Conservation (phyloP, 2,113 vertebrate genomes). For the Numenius arquata region DNA sequence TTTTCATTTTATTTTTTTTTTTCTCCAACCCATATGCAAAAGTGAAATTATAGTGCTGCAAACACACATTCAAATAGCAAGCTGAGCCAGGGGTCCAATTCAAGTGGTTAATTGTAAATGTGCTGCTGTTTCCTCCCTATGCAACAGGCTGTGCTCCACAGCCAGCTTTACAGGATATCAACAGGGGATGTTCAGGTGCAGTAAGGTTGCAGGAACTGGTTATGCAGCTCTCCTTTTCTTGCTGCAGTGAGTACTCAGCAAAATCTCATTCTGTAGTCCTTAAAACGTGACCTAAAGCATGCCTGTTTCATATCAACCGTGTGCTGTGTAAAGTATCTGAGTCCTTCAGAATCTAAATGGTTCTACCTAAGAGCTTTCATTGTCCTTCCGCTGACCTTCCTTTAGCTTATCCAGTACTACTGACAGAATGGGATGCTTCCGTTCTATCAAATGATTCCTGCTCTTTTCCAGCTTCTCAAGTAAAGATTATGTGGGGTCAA, state of each 20-base stretch:
- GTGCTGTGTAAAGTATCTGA: background rate
- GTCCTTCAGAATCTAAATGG: background rate
- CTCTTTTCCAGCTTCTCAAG: background rate
- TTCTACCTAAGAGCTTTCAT: background rate
- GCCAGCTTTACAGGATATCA: background rate
- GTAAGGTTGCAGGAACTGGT: background rate
- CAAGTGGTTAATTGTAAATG: background rate
- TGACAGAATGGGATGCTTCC: background rate
- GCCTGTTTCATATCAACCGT: background rate
- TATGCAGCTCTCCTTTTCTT: background rate
- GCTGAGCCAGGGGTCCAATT: background rate
- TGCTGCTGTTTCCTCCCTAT: background rate
- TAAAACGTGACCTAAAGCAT: background rate
- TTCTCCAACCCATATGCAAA: background rate
- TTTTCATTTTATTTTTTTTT: background rate
- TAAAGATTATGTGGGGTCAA: background rate
- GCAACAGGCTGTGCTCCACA: background rate
- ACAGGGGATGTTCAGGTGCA: background rate
- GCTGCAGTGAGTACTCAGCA: background rate
- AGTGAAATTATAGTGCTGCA: background rate
- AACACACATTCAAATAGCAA: background rate
- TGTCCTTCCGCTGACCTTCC: background rate
- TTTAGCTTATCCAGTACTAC: background rate
- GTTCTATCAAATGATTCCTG: background rate
- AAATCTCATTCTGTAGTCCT: background rate